Percentiles rank a stretch among this genome's conserved stretches.
Evolutionary conservation across 1,140 invertebrate genomes (phyloP).

Genomic region (Pachypeltis micranthus): DNA sequence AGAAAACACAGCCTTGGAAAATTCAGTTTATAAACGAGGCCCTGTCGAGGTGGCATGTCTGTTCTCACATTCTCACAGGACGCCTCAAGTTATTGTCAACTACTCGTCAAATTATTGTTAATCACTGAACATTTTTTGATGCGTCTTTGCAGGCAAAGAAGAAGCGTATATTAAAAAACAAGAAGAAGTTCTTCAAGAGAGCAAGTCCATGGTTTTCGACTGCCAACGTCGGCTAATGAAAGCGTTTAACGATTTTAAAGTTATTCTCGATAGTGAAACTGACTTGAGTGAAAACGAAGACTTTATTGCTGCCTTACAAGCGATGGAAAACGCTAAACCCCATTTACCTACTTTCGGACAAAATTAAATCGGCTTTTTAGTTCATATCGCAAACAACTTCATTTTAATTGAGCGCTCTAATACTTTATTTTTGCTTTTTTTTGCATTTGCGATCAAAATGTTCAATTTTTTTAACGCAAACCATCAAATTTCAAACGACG

Average conservation of each 20-base stretch:
- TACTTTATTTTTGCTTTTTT: too few relatives aligned
- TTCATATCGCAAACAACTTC: too few relatives aligned
- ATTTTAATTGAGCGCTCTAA: too few relatives aligned
- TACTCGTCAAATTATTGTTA: too few relatives aligned
- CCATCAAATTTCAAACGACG: too few relatives aligned
- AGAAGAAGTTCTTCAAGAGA: constrained; percentile 75
- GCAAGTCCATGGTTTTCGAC: constrained; percentile 80
- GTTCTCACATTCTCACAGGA: too few relatives aligned
- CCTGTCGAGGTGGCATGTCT: neutral
- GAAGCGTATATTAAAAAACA: constrained; percentile 75
- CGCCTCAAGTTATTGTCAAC: too few relatives aligned
- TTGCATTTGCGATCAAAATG: too few relatives aligned
- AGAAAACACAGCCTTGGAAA: too few relatives aligned
- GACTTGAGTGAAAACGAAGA: constrained; percentile 64
- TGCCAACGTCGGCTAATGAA: constrained; percentile 63
- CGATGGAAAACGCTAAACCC: constrained; percentile 55
- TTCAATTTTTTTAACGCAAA: too few relatives aligned
- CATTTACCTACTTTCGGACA: constrained; percentile 40
- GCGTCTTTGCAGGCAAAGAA: constrained; percentile 49
- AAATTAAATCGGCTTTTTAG: too few relatives aligned
- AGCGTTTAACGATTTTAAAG: constrained; percentile 64
- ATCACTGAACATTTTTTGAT: neutral
- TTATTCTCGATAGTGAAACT: constrained; percentile 55
- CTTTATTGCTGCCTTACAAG: constrained; percentile 52
- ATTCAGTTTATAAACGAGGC: too few relatives aligned